phyloP scores from a whole-genome alignment of 2,113 vertebrate genomes.

The Peucedramus taeniatus region DNA sequence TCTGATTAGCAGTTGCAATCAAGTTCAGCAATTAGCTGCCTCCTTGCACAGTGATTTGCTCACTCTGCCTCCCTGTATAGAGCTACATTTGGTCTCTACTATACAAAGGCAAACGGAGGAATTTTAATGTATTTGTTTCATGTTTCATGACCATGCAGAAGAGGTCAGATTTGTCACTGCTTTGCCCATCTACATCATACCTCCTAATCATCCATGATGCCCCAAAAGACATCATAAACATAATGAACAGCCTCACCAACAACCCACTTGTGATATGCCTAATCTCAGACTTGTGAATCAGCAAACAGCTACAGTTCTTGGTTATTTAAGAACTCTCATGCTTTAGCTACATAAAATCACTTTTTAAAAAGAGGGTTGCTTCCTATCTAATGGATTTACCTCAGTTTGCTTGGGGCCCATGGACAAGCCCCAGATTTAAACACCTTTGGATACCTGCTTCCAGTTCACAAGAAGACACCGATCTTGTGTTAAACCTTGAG shows the following conservation, averaged over 20 bases:
- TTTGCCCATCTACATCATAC: neutral
- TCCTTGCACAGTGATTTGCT: slow-evolving; percentile 73
- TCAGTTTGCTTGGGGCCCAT: neutral
- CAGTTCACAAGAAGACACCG: neutral
- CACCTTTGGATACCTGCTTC: neutral
- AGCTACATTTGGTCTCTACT: slow-evolving; percentile 27
- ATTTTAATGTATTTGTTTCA: slow-evolving; percentile 39
- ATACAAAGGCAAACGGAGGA: slow-evolving; percentile 23
- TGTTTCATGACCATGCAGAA: slow-evolving; percentile 18
- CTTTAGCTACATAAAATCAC: neutral
- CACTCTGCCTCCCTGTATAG: slow-evolving; percentile 37
- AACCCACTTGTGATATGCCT: neutral
- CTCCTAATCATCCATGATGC: neutral
- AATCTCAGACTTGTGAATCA: neutral
- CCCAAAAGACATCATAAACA: neutral
- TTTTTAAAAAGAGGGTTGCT: neutral
- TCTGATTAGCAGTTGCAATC: slow-evolving; percentile 85
- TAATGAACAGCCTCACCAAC: neutral
- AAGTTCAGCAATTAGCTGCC: slow-evolving; percentile 81
- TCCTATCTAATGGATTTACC: neutral
- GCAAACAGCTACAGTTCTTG: neutral
- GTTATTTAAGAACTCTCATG: neutral
- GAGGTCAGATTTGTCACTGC: slow-evolving; percentile 28
- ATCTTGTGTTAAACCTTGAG: neutral
- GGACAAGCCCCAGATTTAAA: neutral